Conservation (phyloP, 2,797 vertebrate species). For the Tarsius wallacei region DNA sequence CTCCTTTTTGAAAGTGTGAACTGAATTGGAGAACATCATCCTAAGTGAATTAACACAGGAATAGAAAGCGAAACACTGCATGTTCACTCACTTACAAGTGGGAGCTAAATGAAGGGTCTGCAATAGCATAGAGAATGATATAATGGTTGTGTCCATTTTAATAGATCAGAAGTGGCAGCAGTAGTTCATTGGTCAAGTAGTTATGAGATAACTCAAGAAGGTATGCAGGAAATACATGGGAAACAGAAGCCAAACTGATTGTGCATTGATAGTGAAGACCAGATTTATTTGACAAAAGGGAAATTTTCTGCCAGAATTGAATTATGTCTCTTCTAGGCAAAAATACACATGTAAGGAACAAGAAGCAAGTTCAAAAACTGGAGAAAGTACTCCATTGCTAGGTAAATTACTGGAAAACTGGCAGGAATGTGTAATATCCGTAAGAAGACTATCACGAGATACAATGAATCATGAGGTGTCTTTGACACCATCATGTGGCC, state of each 20-base stretch:
- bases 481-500: neutral
- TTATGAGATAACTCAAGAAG: constrained; percentile 29
- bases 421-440: neutral
- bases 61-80: too few species aligned
- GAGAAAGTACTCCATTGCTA: neutral
- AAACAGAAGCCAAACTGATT: constrained; percentile 29
- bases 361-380: neutral
- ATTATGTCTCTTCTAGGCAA: neutral
- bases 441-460: neutral
- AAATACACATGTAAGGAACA: neutral
- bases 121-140: too few species aligned
- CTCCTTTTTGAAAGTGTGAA: too few species aligned
- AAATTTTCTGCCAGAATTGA: constrained; percentile 7
- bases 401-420: neutral
- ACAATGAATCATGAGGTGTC: neutral
- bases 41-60: too few species aligned
- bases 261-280: neutral
- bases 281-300: neutral
- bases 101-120: too few species aligned
- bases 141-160: neutral
- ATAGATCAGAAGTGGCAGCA: neutral
- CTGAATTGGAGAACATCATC: too few species aligned
- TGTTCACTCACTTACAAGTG: too few species aligned
- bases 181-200: neutral
- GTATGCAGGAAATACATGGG: constrained; percentile 38